Percentiles rank a stretch among this genome's conserved stretches.
phyloP scores from a whole-genome alignment of 2,888 invertebrate genomes.

The Drosophila limbata region DNA sequence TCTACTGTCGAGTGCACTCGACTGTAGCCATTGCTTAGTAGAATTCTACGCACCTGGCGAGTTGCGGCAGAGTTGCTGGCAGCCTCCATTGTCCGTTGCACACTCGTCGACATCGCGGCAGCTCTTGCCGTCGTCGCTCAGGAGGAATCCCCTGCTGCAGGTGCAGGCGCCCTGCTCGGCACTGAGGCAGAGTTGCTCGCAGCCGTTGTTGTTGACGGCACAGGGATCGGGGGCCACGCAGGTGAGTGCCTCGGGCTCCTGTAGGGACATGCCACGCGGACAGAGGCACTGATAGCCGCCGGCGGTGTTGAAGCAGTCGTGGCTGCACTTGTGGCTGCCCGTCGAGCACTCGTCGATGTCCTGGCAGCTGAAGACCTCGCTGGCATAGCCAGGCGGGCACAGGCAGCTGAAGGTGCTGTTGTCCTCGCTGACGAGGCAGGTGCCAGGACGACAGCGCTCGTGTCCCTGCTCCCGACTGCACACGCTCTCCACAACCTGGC shows the following conservation, averaged over 20 bases:
- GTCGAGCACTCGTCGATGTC: constrained; percentile 86
- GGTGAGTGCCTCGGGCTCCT: constrained; percentile 84
- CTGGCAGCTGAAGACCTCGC: constrained; percentile 80
- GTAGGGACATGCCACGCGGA: constrained; percentile 82
- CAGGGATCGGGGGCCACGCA: constrained; percentile 87
- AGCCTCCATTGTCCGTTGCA: constrained; percentile 83
- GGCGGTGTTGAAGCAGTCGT: constrained; percentile 86
- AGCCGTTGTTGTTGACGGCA: constrained; percentile 86
- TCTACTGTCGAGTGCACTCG: too few relatives aligned
- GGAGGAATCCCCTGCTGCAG: constrained; percentile 83
- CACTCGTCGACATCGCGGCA: constrained; percentile 87
- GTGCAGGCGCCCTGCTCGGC: constrained; percentile 81
- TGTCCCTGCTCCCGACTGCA: constrained; percentile 79
- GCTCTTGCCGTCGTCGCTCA: constrained; percentile 85
- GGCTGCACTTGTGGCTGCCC: constrained; percentile 86
- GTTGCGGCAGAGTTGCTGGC: constrained; percentile 86
- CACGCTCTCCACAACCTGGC: constrained; percentile 83
- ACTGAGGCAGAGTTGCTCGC: constrained; percentile 87
- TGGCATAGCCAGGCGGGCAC: constrained; percentile 85
- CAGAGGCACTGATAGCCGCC: constrained; percentile 87
- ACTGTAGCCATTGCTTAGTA: background rate
- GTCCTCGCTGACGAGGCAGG: constrained; percentile 82
- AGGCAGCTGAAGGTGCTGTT: constrained; percentile 86
- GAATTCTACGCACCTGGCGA: constrained; percentile 81
- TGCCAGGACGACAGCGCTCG: constrained; percentile 83